Evolutionary conservation across 2,888 invertebrate species (phyloP), one percentile per base, ranked within the genome.

Genomic region (Agrilus mali): DNA sequence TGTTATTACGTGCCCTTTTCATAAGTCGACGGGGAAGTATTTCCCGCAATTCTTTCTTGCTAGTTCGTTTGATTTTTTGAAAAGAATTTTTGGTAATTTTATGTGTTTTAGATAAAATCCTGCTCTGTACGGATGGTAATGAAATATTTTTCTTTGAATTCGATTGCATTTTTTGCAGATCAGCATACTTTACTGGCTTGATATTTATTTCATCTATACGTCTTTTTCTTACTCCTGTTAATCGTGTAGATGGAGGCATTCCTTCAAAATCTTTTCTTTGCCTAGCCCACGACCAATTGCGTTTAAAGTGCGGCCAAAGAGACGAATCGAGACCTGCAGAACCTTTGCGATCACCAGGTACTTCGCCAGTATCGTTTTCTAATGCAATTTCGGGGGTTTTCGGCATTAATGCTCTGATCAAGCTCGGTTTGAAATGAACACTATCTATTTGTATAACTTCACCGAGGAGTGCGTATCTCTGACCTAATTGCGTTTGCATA

Each of bases 261-360:
- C 10, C 27, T 10, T 27, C 27, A 2, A 10, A 27, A 27, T 38
- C 43, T 35, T 36, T 33, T 52, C 10, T 52, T 10, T 36, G 31
- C 33, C 38, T 47, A 6, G 50, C 60, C 73, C 73, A 74, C 27
- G 70, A 71, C 82, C 82, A 83, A 52, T 79, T 81, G 13, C 77
- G 69, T 46, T 74, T 74, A 4, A 79, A 60, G 55, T 80, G 80
- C 1, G 78, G 65, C 66, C 78, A 86, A 15, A 86, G 66, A 1
- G 75, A 69, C 0, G 84, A 80, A 59, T 86, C 82, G 0, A 84
- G 65, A 1, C 87, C 86, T 12, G 75, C 83, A 0, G 85, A 83
- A 2, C 84, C 85, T 43, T 71, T 65, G 4, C 69, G 68, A 66
- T 88, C 85, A 0, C 88, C 88, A 0, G 86, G 86, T 31, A 83